A percentile compares a stretch with the other conserved stretches of the same genome.
Evolutionary conservation across 2,797 vertebrate genomes (phyloP).

Genomic region (Chromis chromis): DNA sequence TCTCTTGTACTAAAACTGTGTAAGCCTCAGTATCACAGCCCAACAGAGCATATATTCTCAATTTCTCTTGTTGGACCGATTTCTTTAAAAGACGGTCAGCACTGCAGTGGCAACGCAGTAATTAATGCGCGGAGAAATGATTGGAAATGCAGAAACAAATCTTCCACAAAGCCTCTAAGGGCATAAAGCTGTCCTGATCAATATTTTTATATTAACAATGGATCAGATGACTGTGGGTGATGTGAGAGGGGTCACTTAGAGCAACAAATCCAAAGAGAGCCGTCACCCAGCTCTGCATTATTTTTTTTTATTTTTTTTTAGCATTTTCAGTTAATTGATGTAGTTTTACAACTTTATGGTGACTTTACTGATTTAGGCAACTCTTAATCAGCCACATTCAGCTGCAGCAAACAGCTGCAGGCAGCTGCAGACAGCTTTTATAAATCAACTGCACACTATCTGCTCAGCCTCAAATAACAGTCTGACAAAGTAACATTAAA

Average conservation of each 20-base stretch:
- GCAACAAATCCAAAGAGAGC: not conserved
- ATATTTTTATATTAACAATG: slow-evolving; percentile 24
- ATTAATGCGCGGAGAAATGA: slow-evolving; percentile 9
- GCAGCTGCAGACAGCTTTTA: not conserved
- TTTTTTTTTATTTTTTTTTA: not conserved
- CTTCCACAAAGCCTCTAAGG: slow-evolving; percentile 1
- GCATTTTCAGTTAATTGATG: not conserved
- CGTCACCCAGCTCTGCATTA: not conserved
- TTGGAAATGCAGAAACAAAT: not conserved
- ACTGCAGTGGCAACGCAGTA: slow-evolving; percentile 2
- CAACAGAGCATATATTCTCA: slow-evolving; percentile 10
- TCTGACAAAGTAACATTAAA: not conserved
- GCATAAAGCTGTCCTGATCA: slow-evolving; percentile 26
- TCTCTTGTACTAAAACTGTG: not conserved
- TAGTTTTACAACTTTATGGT: not conserved
- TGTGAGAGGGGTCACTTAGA: not conserved
- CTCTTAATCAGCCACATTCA: slow-evolving; percentile 4
- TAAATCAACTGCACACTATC: not conserved
- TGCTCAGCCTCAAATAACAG: not conserved
- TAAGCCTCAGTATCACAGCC: not conserved
- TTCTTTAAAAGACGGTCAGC: slow-evolving; percentile 15
- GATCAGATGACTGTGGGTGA: slow-evolving; percentile 32
- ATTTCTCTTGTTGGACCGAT: not conserved
- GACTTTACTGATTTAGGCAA: slow-evolving; percentile 17
- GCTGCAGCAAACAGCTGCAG: not conserved